Conservation (phyloP, 2,888 invertebrate genomes). For the Papilio elwesi region DNA sequence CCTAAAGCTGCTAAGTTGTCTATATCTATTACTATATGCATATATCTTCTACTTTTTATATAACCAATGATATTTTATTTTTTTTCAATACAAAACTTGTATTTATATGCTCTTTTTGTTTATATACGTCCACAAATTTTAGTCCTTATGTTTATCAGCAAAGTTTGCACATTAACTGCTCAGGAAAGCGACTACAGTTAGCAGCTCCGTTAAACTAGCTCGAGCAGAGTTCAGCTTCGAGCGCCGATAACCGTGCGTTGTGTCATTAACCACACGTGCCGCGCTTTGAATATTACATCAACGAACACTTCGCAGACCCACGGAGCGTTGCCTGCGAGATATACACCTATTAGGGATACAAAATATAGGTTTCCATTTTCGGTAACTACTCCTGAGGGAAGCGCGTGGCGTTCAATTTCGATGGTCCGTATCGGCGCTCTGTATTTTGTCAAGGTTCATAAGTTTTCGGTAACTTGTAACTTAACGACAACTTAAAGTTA, state of each 20-base stretch:
- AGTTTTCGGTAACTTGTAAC: not conserved
- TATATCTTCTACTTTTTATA: too few relatives aligned
- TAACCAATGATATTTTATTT: too few relatives aligned
- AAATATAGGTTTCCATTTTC: slow-evolving; percentile 50
- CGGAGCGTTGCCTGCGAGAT: slow-evolving; percentile 49
- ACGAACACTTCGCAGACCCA: slow-evolving; percentile 50
- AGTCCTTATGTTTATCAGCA: not conserved
- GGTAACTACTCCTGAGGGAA: slow-evolving; percentile 47
- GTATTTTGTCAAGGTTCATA: slow-evolving; percentile 31
- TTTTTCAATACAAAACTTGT: too few relatives aligned
- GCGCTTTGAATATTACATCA: slow-evolving; percentile 36
- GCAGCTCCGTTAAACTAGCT: not conserved
- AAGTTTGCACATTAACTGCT: too few relatives aligned
- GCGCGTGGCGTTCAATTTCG: slow-evolving; percentile 48
- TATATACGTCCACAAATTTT: not conserved
- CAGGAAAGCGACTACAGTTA: not conserved
- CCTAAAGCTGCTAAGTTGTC: too few relatives aligned
- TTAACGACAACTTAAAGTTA: not conserved
- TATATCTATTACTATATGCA: too few relatives aligned
- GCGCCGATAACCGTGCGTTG: slow-evolving; percentile 25
- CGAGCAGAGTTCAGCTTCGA: not conserved
- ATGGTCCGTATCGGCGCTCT: slow-evolving; percentile 45
- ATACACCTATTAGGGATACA: slow-evolving; percentile 59
- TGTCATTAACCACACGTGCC: slow-evolving; percentile 47
- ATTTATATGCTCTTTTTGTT: not conserved